Conservation (phyloP, 30 jellyfish, hydroid and myxozoan species). For the Sanderia malayensis region DNA sequence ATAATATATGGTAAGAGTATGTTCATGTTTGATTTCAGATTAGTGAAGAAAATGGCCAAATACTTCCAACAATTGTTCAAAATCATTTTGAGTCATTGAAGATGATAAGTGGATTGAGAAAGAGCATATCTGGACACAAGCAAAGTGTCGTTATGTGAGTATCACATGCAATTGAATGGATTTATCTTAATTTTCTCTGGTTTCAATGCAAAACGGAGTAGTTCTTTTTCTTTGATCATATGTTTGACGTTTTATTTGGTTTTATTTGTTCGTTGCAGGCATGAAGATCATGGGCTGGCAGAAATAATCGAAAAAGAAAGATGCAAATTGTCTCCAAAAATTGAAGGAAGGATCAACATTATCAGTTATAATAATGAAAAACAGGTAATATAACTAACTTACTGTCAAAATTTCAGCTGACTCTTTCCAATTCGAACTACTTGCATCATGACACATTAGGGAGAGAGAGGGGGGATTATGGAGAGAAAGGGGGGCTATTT, state of each 20-base stretch:
- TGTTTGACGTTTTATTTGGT: no score
- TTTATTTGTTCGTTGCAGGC: no score
- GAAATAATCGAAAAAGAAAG: conserved; percentile 70
- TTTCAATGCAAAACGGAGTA: no score
- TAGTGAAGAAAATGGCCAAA: conserved; percentile 78
- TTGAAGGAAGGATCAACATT: conserved; percentile 75
- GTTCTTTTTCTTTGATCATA: no score
- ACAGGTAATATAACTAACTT: no score
- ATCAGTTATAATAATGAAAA: conserved; percentile 28
- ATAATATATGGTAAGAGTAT: no score
- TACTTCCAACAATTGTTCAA: conserved; percentile 59
- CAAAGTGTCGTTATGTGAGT: conserved; percentile 77
- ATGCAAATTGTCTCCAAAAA: conserved; percentile 68
- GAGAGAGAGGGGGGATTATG: neutral
- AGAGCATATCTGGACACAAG: conserved; percentile 74
- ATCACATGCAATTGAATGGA: no score
- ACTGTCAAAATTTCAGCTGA: neutral
- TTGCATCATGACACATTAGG: neutral
- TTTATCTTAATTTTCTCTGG: no score
- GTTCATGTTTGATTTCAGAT: conserved; percentile 42
- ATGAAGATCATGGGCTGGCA: conserved; percentile 59
- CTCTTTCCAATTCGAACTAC: neutral
- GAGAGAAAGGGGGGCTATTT: neutral
- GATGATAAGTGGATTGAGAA: conserved; percentile 55
- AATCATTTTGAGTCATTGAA: conserved; percentile 80